Base-by-base conservation (phyloP, 2,113 vertebrate species). In the Myocastor coypus region DNA sequence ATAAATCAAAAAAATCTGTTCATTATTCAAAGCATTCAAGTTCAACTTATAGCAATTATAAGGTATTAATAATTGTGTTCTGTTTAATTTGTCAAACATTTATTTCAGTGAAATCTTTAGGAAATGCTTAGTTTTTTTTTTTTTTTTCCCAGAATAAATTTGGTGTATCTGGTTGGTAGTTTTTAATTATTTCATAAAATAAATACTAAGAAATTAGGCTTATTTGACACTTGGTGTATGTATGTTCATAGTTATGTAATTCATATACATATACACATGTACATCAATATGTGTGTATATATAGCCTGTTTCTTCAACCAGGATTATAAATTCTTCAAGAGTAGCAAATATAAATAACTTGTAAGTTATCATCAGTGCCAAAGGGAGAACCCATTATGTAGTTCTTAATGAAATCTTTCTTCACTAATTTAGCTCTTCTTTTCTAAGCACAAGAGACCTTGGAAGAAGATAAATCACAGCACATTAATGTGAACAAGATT, bases 81-180 rank as follows among this genome's bases (percentile, higher is more conserved):
- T 89, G 95, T 97, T 98, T 97, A 97, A 97, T 96, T 92, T 4
- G 94, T 96, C 91, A 96, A 91, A 96, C 94, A 95, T 89, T 98
- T 98, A 95, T 8, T 83, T 97, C 91, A 95, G 94, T 68, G 95
- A 98, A 97, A 98, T 98, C 93, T 98, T 98, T 96, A 98, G 96
- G 97, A 96, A 97, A 95, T 55, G 85, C 95, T 98, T 93, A 97
- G 98, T 92, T 87, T 34, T 93, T 87, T 93, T 94, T 95, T 93
- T 92, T 90, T 92, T 95, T 94, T 93, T 34, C 1, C 92, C 87
- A 97, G 95, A 96, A 77, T 81, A 61, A 92, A 77, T 97, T 97
- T 52, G 97, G 22, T 91, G 55, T 22, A 57, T 91, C 59, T 94
- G 86, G 82, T 57, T 68, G 92, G 89, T 95, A 87, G 24, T 92